Conservation (phyloP, 2,888 invertebrate species). For the Hirtodrosophila cameraria region DNA sequence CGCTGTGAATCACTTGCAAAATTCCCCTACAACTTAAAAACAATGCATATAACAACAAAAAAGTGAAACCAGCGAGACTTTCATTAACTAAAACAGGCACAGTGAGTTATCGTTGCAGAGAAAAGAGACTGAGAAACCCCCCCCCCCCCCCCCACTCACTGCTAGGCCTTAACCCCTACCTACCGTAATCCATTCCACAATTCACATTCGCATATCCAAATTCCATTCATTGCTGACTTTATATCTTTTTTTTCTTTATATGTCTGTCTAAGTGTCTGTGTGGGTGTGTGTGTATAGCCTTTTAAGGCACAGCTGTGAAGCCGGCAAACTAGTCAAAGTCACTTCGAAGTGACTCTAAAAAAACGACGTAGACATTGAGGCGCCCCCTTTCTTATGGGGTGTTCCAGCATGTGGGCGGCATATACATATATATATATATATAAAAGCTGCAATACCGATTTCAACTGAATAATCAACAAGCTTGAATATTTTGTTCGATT, state of each 20-base stretch:
- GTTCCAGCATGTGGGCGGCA: background rate
- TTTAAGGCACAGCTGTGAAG: slow-evolving; percentile 39
- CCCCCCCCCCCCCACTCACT: background rate
- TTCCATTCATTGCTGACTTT: slow-evolving; percentile 43
- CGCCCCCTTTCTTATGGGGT: slow-evolving; percentile 35
- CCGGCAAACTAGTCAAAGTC: no score
- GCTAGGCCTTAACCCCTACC: background rate
- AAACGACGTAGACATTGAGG: slow-evolving; percentile 48
- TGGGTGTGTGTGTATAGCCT: slow-evolving; percentile 28
- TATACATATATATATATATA: no score
- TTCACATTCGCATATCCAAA: slow-evolving; percentile 33
- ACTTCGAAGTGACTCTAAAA: background rate
- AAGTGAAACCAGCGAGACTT: slow-evolving; percentile 46
- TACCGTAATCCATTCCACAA: slow-evolving; percentile 32
- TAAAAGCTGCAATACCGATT: no score
- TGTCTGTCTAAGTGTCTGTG: background rate
- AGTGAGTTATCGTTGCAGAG: background rate
- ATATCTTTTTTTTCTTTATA: background rate
- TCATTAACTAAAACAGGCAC: slow-evolving; percentile 47
- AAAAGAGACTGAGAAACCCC: background rate
- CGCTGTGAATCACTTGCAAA: slow-evolving; percentile 38
- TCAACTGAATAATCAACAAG: background rate
- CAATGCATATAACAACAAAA: slow-evolving; percentile 1
- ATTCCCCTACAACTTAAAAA: slow-evolving; percentile 14
- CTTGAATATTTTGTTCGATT: background rate